Evolutionary conservation across 2,113 vertebrate genomes (phyloP).

Genomic region (Pachyramphus minor): DNA sequence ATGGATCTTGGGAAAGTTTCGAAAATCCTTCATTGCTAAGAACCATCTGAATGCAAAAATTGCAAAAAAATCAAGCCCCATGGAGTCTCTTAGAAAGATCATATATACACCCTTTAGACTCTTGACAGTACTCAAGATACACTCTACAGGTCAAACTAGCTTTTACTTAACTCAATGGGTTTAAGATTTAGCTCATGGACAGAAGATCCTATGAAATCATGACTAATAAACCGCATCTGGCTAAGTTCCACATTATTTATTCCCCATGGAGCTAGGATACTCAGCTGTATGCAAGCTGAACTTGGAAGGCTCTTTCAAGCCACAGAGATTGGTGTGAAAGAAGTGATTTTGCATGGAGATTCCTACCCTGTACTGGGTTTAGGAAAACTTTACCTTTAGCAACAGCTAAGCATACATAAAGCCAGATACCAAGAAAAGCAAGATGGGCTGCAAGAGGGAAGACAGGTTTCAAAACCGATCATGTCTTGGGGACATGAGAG

Average conservation of each 20-base stretch:
- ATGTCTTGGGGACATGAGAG: background rate
- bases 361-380: background rate
- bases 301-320: background rate
- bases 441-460: background rate
- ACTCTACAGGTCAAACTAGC: background rate
- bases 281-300: background rate
- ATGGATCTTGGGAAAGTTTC: background rate
- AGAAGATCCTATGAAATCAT: background rate
- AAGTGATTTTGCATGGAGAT: background rate
- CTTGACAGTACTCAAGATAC: background rate
- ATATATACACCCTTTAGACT: background rate
- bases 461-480: background rate
- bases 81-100: background rate
- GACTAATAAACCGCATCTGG: too few relatives aligned
- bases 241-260: background rate
- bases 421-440: background rate
- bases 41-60: background rate
- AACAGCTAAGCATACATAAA: background rate
- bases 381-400: background rate
- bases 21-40: background rate
- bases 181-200: background rate
- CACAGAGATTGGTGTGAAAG: background rate
- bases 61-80: background rate
- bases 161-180: background rate
- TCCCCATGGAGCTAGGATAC: background rate